These are phyloP conservation scores for Sinocyclocheilus rhinocerous DNA, from an alignment of 2,113 vertebrate species.

Conservation along the genomic window DNA sequence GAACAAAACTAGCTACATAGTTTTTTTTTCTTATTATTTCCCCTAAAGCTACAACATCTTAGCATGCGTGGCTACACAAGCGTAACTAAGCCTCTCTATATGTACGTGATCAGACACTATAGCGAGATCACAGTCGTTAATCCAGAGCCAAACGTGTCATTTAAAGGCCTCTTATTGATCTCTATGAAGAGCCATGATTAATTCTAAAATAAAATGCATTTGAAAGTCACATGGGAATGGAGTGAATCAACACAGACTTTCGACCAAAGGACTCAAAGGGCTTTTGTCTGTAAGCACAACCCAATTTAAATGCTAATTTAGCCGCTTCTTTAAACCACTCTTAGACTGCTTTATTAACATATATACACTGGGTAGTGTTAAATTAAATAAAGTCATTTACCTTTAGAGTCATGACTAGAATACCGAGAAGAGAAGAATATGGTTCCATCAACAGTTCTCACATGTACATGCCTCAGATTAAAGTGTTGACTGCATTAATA, in stretches of 20 bases:
- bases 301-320: slow-evolving; percentile 74
- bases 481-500: neutral
- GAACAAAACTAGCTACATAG: neutral
- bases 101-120: slow-evolving; percentile 27
- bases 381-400: neutral
- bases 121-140: slow-evolving; percentile 53
- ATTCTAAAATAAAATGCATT: slow-evolving; percentile 57
- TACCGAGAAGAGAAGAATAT: too few species aligned
- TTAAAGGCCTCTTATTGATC: slow-evolving; percentile 55
- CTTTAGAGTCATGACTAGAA: neutral
- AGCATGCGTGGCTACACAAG: neutral
- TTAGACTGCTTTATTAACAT: neutral
- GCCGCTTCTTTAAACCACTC: neutral
- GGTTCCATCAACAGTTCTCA: neutral
- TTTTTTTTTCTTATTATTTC: neutral
- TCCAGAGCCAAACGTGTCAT: slow-evolving; percentile 43
- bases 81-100: neutral
- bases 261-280: slow-evolving; percentile 46
- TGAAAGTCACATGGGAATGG: slow-evolving; percentile 16
- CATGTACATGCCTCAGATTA: neutral
- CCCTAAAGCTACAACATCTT: neutral
- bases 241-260: slow-evolving; percentile 58
- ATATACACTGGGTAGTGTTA: neutral
- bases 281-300: slow-evolving; percentile 40
- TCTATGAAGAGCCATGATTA: slow-evolving; percentile 55